Percentiles rank a stretch among this genome's conserved stretches.
phyloP scores from a whole-genome alignment of 2,797 vertebrate species.

The Denticeps clupeoides region DNA sequence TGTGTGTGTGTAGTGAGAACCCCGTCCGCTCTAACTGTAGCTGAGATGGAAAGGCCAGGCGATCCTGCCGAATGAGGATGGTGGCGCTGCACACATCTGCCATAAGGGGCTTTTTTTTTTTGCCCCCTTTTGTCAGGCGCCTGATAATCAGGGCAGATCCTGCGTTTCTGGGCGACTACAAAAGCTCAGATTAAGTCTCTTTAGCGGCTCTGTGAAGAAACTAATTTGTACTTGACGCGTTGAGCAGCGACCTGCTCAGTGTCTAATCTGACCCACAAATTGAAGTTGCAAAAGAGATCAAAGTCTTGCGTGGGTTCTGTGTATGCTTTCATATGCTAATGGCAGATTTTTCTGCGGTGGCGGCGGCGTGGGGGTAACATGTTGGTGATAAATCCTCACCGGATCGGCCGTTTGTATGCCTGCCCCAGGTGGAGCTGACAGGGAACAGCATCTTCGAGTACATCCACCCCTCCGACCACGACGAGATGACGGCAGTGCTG shows the following conservation, averaged over 20 bases:
- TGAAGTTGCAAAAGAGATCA: conserved; percentile 42
- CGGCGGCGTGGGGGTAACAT: too few relatives aligned
- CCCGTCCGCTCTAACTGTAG: too few relatives aligned
- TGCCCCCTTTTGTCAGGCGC: too few relatives aligned
- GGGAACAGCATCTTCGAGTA: conserved; percentile 95
- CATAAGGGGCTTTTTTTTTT: too few relatives aligned
- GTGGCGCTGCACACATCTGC: too few relatives aligned
- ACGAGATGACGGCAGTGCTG: conserved; percentile 89
- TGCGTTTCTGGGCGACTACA: conserved; percentile 19
- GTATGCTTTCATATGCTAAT: conserved; percentile 47
- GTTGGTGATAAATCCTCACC: too few relatives aligned
- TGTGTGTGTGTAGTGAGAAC: conserved; percentile 1
- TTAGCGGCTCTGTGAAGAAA: conserved; percentile 34
- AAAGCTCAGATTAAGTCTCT: conserved; percentile 30
- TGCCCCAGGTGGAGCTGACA: conserved; percentile 85
- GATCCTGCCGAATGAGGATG: too few relatives aligned
- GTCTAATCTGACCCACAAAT: conserved; percentile 35
- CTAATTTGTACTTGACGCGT: conserved; percentile 45
- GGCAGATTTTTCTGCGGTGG: too few relatives aligned
- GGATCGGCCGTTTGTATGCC: too few relatives aligned
- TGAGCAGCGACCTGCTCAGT: conserved; percentile 32
- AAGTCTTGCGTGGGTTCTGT: conserved; percentile 29
- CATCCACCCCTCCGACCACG: conserved; percentile 88
- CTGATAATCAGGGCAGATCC: too few relatives aligned
- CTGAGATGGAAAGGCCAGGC: too few relatives aligned